Evolutionary conservation across 2,888 invertebrate species (phyloP), one percentile per base, ranked within the genome.

Genomic region (Drosophila antonietae): DNA sequence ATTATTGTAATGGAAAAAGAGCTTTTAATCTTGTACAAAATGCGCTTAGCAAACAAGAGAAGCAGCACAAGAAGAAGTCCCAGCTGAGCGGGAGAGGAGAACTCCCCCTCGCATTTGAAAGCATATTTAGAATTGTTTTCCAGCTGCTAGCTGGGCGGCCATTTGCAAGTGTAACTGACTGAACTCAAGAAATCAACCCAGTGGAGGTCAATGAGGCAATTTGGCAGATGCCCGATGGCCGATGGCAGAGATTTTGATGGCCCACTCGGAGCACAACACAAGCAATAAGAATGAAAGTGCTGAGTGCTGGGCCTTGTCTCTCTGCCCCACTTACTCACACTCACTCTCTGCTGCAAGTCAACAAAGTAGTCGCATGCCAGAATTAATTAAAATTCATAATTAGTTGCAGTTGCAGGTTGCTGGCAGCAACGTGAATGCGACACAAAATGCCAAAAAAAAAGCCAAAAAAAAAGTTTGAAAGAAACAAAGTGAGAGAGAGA

Each of bases 361-460:
- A 31, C 44, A 49, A 23, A 52, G 43, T 44, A 63, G 55, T 70
- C 65, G 73, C 60, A 65, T 68, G 70, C 69, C 71, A 78, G 68
- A 82, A 72, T 80, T 81, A 85, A 81, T 81, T 81, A 85, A 81
- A 85, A 81, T 81, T 83, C 86, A 86, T 81, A 86, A 81, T 81
- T 83, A 80, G 80, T 67, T 86, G 57, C 73, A 79, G 61, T 75
- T 61, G 62, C 68, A 59, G 41, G 28, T 55, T 47, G 44, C 57
- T 20, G 58, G 15, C 39, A 63, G 58, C 66, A 72, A 71, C 55
- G 14, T 44, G 44, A 44, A 44, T 20, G 78, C 69, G 56, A 69
- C 65, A 66, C 62, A 52, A 60, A 75, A 69, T 78, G 47, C 39
- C 33, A 55, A 43, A 53, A 53, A 33, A 43, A 43, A 53, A 33